Evolutionary conservation across 2,113 vertebrate species (phyloP), one percentile per base, ranked within the genome.

Genomic region (Abramis brama): DNA sequence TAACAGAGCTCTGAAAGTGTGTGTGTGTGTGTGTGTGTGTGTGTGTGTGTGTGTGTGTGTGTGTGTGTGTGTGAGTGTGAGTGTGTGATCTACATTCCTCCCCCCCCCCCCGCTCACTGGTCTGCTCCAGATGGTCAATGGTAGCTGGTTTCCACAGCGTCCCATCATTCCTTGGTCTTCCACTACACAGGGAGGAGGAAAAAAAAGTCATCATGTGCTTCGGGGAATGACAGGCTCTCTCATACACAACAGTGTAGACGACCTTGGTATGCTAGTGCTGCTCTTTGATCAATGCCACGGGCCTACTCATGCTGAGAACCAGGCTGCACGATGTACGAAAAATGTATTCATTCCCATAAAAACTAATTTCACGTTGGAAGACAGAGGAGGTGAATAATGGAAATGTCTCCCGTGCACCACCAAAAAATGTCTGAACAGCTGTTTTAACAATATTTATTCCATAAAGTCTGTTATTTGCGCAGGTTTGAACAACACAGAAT

Each of bases 221-320:
- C 25, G 3, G 79, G 79, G 62, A 68, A 82, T 68, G 62, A 50
- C 79, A 45, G n/a, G 13, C 57, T 3, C 8, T 82, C 25, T 13
- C 62, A 68, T 21, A 50, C 25, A 68, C 62, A 36, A 52, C 43
- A 52, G 62, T 33, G 19, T 33, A 19, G 6, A 8, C 17, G 45
- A 70, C 79, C 79, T 70, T 52, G 79, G 27, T 82, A 66, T 1
- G 25, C 19, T 82, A 23, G 62, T 0, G 27, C 62, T 23, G 62
- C 79, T 82, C 25, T 82, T 50, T 82, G 79, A 82, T 82, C 62
- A 82, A 70, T 70, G 79, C 79, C 62, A 82, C 19, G 15, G 23
- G 79, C 62, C 39, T 30, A 17, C 23, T 70, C 25, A 33, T 19
- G 9, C 27, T 52, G 45, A 70, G 62, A 27, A 8, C 27, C 25